Base-by-base conservation (phyloP, 1,140 invertebrate genomes). In the Drosophila tani region DNA sequence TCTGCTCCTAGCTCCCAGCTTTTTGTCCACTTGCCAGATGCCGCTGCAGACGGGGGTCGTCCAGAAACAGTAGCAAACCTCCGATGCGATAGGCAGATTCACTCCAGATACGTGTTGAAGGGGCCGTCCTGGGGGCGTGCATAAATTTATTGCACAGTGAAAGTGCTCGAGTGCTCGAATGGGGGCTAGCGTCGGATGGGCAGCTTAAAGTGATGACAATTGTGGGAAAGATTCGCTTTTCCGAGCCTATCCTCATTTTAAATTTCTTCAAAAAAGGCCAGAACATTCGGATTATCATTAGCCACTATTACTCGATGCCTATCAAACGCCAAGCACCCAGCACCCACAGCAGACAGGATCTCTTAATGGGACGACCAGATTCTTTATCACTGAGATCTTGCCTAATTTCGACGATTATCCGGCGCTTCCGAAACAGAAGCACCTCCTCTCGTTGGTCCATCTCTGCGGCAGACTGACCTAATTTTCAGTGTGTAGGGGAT, bases 391-490 rank as follows among this genome's bases (percentile, higher is more conserved):
- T 53, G 75, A n/a, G 35, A 79, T 85, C 79, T 79, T 60, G 67
- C 47, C 85, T 85, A 90, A 90, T 90, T 90, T 85, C 50, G 67
- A 79, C 68, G 81, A 82, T 90, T 75, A 90, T 85, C 85, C 81
- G 71, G 59, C 74, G 78, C 81, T 90, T 88, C 81, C 74, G 63
- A 84, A 81, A 79, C 81, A 75, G 66, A 60, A 62, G 62, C 63
- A 66, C 64, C 63, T 76, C 58, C 50, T 24, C 24, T 29, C 15
- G 2, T 45, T 15, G 38, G 51, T 38, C 17, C 49, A 38, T 53
- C 55, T 49, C 53, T 24, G 58, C 55, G 50, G 32, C 68, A 69
- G 73, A 56, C 76, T 88, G 85, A 88, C 85, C 85, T 90, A 76
- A 90, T 88, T 88, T 90, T 60, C 41, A 38, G 38, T 62, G 58